Percentiles rank a stretch among this genome's conserved stretches.
Evolutionary conservation across 2,888 invertebrate genomes (phyloP).

Genomic region (Labia minor): DNA sequence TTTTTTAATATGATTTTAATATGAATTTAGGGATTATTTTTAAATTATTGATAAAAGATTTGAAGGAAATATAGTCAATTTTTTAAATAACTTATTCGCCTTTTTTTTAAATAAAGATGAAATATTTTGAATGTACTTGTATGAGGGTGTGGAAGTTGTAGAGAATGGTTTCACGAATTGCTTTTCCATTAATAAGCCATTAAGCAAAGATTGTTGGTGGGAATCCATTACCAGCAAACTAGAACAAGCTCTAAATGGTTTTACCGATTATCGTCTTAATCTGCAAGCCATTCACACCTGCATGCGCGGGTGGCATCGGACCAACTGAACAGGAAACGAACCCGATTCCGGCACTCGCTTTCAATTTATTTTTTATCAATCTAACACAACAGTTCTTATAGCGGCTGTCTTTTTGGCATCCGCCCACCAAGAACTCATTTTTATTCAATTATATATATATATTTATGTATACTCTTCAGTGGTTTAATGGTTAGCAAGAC

Average conservation of each 20-base stretch:
- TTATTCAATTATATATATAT: too few relatives aligned
- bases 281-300: constrained; percentile 1
- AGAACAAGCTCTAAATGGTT: background rate
- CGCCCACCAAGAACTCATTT: too few relatives aligned
- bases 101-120: background rate
- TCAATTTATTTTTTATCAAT: too few relatives aligned
- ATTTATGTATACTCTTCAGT: too few relatives aligned
- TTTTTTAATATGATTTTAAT: background rate
- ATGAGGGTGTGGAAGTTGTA: too few relatives aligned
- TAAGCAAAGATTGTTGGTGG: background rate
- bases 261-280: constrained; percentile 8
- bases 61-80: background rate
- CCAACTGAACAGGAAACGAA: too few relatives aligned
- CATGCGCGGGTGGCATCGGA: background rate
- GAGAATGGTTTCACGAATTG: background rate
- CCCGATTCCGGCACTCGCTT: too few relatives aligned
- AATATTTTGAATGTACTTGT: background rate
- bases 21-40: background rate
- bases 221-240: background rate
- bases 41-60: background rate
- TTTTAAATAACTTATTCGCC: background rate
- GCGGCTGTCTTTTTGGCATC: too few relatives aligned
- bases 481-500: too few relatives aligned
- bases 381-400: too few relatives aligned
- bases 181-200: constrained; percentile 13